These are phyloP conservation scores for Microdon myrmicae DNA, from an alignment of 2,888 invertebrate species.

Conservation along the genomic window DNA sequence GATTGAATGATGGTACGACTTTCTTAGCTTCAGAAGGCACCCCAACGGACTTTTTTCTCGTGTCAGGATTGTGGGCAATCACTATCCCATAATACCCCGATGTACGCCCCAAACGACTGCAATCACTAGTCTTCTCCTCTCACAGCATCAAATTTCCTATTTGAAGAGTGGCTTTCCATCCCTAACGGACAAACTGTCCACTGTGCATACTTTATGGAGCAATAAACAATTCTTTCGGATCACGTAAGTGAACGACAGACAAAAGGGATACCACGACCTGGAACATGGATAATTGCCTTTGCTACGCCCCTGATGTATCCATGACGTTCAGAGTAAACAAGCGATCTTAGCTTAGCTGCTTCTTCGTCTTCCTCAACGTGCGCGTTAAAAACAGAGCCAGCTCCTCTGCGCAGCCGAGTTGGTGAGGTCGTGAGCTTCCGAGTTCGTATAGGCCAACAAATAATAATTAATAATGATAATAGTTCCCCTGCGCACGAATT, in stretches of 20 bases:
- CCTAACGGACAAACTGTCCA: constrained; percentile 98
- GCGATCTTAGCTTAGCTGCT: constrained; percentile 93
- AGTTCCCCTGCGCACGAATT: constrained; percentile 99
- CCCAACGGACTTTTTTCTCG: constrained; percentile 96
- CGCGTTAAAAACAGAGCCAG: constrained; percentile 97
- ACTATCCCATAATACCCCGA: constrained; percentile 99
- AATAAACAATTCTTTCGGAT: constrained; percentile 97
- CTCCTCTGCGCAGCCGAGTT: constrained; percentile 99
- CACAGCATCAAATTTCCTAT: constrained; percentile 96
- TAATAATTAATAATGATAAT: too few relatives aligned
- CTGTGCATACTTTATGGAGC: constrained; percentile 99
- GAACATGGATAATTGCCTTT: constrained; percentile 97
- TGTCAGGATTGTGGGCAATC: constrained; percentile 98
- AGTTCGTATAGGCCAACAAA: too few relatives aligned
- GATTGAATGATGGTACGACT: constrained; percentile 97
- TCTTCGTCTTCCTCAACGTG: constrained; percentile 99
- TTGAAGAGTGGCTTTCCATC: constrained; percentile 90
- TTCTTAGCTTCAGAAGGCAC: constrained; percentile 99
- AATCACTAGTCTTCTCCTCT: constrained; percentile 98
- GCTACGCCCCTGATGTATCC: constrained; percentile 99
- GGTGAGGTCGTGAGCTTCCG: too few relatives aligned
- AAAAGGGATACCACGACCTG: constrained; percentile 97
- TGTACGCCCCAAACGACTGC: constrained; percentile 96
- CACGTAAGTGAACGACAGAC: constrained; percentile 96
- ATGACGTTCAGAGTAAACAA: constrained; percentile 98